phyloP scores from a whole-genome alignment of 2,888 invertebrate species.

The Megaustenia siamemsis region DNA sequence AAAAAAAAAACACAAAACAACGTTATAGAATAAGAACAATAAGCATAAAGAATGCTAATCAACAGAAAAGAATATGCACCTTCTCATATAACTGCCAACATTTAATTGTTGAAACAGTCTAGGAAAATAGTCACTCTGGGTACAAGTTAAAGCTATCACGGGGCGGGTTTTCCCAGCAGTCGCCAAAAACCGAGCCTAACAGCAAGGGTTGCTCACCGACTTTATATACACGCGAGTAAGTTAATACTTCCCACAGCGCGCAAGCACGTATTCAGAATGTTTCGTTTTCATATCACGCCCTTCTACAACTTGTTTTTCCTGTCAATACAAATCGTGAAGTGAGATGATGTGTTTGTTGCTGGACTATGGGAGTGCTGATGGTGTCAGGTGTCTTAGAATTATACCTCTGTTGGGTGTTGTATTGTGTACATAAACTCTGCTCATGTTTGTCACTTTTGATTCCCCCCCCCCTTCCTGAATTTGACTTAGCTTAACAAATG shows the following conservation, averaged over 20 bases:
- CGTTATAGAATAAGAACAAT: too few species aligned
- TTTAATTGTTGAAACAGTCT: neutral
- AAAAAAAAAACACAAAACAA: neutral
- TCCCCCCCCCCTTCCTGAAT: too few species aligned
- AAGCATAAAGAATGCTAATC: too few species aligned
- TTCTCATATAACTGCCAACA: neutral
- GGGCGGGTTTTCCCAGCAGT: constrained; percentile 11
- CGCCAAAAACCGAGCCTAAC: neutral
- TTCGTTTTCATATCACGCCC: constrained; percentile 29
- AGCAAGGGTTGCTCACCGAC: neutral
- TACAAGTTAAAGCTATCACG: neutral
- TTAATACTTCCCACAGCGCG: neutral
- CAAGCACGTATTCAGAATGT: neutral
- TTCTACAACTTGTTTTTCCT: constrained; percentile 14
- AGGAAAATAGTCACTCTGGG: neutral
- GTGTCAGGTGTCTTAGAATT: neutral
- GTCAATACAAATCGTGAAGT: constrained; percentile 10
- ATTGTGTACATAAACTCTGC: neutral
- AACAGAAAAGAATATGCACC: neutral
- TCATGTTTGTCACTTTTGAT: neutral
- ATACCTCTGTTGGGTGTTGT: neutral
- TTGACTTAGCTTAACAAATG: neutral
- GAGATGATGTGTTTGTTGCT: constrained; percentile 14
- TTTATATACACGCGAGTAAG: neutral
- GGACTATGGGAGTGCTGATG: neutral